Evolutionary conservation across 2,888 invertebrate genomes (phyloP).

Genomic region (Patella ulyssiponensis): DNA sequence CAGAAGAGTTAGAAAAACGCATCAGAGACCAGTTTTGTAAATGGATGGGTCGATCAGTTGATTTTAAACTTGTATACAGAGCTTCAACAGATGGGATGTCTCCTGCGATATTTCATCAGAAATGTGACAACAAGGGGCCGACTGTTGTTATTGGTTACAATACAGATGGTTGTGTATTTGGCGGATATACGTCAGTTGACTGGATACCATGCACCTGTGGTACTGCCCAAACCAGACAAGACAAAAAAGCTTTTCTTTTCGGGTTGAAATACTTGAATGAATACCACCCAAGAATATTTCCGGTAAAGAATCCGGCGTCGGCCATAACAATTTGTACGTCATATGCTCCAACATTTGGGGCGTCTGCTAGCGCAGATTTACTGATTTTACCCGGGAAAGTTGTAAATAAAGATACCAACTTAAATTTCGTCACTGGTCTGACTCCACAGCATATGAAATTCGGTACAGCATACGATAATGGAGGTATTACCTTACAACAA

Average conservation of each 20-base stretch:
- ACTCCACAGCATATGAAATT: neutral
- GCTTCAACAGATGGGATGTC: slow-evolving; percentile 40
- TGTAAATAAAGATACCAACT: neutral
- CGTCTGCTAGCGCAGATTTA: slow-evolving; percentile 21
- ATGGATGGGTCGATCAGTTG: too few relatives aligned
- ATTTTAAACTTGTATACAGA: slow-evolving; percentile 25
- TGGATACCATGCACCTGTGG: slow-evolving; percentile 34
- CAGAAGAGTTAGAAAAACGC: too few relatives aligned
- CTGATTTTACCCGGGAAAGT: slow-evolving; percentile 17
- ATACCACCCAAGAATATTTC: slow-evolving; percentile 28
- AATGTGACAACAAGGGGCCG: slow-evolving; percentile 47
- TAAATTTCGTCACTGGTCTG: slow-evolving; percentile 1
- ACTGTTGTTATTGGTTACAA: slow-evolving; percentile 47
- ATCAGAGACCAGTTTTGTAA: too few relatives aligned
- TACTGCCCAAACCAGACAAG: slow-evolving; percentile 10
- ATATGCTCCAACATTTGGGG: slow-evolving; percentile 36
- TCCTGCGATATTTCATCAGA: slow-evolving; percentile 40
- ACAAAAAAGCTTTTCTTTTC: slow-evolving; percentile 43
- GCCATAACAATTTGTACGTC: slow-evolving; percentile 19
- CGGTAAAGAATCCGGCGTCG: slow-evolving; percentile 14
- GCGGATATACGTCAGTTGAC: slow-evolving; percentile 38
- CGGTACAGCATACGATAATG: slow-evolving; percentile 14
- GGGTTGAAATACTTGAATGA: slow-evolving; percentile 32
- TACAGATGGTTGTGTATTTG: slow-evolving; percentile 40
- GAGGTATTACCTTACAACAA: slow-evolving; percentile 7